Conservation (phyloP, 2,797 vertebrate species). For the Percopsis omiscomaycus region DNA sequence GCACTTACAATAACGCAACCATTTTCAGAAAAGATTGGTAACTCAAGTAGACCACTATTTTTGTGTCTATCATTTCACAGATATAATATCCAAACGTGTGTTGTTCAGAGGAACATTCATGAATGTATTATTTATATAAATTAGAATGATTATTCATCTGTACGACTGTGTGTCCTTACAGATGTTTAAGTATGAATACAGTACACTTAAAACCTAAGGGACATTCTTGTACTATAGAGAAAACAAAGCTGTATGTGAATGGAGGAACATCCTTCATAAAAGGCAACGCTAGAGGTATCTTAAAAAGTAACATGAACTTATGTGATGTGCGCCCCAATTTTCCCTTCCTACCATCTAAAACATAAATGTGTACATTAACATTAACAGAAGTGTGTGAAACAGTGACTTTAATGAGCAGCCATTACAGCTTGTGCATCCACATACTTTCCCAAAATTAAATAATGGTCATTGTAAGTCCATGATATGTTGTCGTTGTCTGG, state of each 20-base stretch:
- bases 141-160: constrained; percentile 21
- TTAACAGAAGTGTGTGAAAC: constrained; percentile 34
- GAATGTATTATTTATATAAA: constrained; percentile 35
- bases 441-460: constrained; percentile 2
- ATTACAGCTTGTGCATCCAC: background rate
- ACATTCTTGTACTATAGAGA: constrained; percentile 41
- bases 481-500: constrained; percentile 25
- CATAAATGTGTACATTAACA: constrained; percentile 33
- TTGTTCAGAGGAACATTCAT: constrained; percentile 52
- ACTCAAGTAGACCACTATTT: constrained; percentile 35
- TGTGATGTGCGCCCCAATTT: constrained; percentile 22
- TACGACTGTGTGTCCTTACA: constrained; percentile 39
- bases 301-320: constrained; percentile 37
- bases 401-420: constrained; percentile 24
- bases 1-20: constrained; percentile 37
- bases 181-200: constrained; percentile 29
- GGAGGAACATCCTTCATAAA: constrained; percentile 34
- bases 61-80: constrained; percentile 17
- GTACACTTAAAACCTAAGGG: constrained; percentile 61
- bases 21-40: constrained; percentile 40
- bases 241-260: constrained; percentile 35
- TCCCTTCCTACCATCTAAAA: constrained; percentile 30
- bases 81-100: constrained; percentile 31
- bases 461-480: constrained; percentile 18
- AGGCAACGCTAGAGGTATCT: constrained; percentile 58